Evolutionary conservation across 2,888 invertebrate genomes (phyloP), one percentile per base, ranked within the genome.

Genomic region (Chorisops tibialis): DNA sequence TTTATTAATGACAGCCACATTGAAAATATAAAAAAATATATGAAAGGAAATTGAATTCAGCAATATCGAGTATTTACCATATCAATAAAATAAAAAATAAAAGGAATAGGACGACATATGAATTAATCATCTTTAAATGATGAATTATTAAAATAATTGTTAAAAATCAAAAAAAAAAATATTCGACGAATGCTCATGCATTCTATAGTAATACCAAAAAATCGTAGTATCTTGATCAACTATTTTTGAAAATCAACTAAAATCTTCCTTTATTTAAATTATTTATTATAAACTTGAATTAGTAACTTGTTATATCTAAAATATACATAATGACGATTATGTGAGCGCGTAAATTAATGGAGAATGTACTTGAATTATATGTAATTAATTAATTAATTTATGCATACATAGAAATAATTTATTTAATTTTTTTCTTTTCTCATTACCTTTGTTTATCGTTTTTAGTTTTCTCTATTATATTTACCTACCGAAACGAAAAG

Each of bases 1-100:
- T 30, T 30, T 30, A 9, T n/a, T n/a, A n/a, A n/a, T n/a, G n/a
- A n/a, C n/a, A n/a, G n/a, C n/a, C n/a, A 30, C 30, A 30, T 30
- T 30, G 18, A 21, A 41, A 54, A 39, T 3, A 19, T 18, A 24
- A 56, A 56, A 24, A 9, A 22, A 43, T 21, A 11, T 22, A 47
- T 47, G 21, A 24, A 24, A 49, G 22, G 35, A 30, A 41, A 7
- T 30, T 30, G 9, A 54, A 54, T 37, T 39, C 41, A 54, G 54
- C 41, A 54, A 39, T 54, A 56, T 56, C 56, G 45, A 56, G 21
- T 24, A 56, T 56, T 30, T 24, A 56, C 56, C 56, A 56, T 56
- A 56, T 56, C 56, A 56, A 18, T 18, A 16, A 38, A 38, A 38
- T 54, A 14, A 14, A 52, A 52, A 38, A n/a, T 18, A 52, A 39